Conservation (phyloP, 2,888 invertebrate genomes). For the Allophyes oxyacanthae region DNA sequence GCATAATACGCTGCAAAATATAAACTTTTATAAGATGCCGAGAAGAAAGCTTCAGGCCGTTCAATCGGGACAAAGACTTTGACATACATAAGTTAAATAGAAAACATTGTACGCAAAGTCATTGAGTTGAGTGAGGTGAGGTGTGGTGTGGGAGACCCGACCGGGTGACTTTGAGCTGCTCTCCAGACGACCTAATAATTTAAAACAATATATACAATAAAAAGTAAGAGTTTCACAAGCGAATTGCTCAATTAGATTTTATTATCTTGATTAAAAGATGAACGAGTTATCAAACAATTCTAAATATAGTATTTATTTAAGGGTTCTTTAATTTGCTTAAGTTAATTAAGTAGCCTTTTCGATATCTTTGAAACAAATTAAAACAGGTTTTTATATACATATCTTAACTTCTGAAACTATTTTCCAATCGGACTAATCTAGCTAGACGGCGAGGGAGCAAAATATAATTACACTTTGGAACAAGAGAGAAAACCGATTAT, state of each 20-base stretch:
- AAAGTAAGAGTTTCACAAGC: constrained; percentile 45
- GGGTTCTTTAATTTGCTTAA: not conserved
- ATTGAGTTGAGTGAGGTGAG: constrained; percentile 63
- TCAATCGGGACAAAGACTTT: constrained; percentile 38
- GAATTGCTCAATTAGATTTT: constrained; percentile 37
- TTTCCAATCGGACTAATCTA: not conserved
- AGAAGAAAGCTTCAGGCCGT: constrained; percentile 11
- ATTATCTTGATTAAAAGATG: constrained; percentile 35
- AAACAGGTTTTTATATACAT: not conserved
- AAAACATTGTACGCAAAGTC: constrained; percentile 54
- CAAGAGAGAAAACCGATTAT: constrained; percentile 1
- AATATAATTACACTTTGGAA: not conserved
- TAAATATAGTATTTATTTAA: not conserved
- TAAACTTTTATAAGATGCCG: constrained; percentile 4
- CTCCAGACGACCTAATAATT: constrained; percentile 83
- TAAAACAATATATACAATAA: constrained; percentile 65
- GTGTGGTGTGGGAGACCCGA: constrained; percentile 71
- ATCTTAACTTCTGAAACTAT: not conserved
- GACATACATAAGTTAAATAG: constrained; percentile 41
- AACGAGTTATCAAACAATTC: constrained; percentile 19
- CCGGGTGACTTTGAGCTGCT: constrained; percentile 81
- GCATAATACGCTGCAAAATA: constrained; percentile 8
- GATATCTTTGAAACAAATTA: not conserved
- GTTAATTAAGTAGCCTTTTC: constrained; percentile 2
- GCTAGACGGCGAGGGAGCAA: not conserved